Base-by-base conservation (phyloP, 1,140 invertebrate genomes). In the Eupeodes corollae region DNA sequence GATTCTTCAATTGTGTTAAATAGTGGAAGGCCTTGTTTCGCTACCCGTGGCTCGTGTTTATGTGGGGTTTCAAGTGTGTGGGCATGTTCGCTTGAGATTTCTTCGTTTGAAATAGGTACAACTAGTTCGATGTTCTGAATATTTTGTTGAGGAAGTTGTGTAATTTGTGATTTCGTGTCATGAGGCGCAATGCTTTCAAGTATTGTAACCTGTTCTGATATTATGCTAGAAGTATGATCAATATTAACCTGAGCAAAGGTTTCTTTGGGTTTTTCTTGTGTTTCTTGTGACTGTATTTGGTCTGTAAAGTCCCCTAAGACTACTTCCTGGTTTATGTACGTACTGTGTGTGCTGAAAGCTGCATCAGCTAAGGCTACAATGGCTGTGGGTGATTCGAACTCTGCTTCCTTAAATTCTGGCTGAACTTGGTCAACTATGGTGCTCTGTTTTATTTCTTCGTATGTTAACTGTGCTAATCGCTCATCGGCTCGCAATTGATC, bases 241-340 rank as follows among this genome's bases (percentile, higher is more conserved):
- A 40, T n/a, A 6, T 47, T 40, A 37, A 18, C 37, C 34, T 40
- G 21, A 26, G 21, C 21, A 26, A 5, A 26, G 8, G 21, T 26
- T 26, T 26, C 8, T n/a, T 37, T 37, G 2, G 16, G n/a, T n/a
- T n/a, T 47, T 10, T 48, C 18, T 30, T 14, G 15, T 10, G 19
- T 44, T 49, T 30, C 40, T 12, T 9, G 16, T 44, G 31, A 26
- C 21, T 44, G 26, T 15, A 45, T 18, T 45, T 43, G 32, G 21
- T 47, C 37, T 13, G 49, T 50, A 32, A 39, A 16, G 26, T 63
- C 55, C n/a, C 55, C 52, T 49, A 50, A 15, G 3, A 50, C 40
- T 32, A 42, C 51, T 54, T 56, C 47, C 44, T 58, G 40, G 42
- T 47, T 48, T 13, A 60, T 26, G 55, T 56, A 56, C 46, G 53